Evolutionary conservation across 1,140 invertebrate species (phyloP).

Genomic region (Maconellicoccus hirsutus): DNA sequence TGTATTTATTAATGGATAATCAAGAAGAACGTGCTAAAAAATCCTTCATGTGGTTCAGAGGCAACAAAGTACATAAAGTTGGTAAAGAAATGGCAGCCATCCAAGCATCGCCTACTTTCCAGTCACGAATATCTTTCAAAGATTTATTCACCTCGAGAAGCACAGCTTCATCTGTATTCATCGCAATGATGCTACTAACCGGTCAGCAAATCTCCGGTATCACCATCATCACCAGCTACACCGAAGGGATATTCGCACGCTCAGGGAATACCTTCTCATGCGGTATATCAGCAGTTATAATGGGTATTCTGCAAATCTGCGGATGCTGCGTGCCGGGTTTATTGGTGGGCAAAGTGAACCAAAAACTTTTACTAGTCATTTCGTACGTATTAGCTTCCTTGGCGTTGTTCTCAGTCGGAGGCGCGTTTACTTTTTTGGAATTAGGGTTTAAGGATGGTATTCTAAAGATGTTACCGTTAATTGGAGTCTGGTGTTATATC

Average conservation of each 20-base stretch:
- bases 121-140: neutral
- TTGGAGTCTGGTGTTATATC: conserved; percentile 42
- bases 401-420: conserved; percentile 46
- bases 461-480: conserved; percentile 40
- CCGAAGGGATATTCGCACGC: conserved; percentile 52
- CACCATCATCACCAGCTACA: conserved; percentile 73
- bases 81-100: conserved; percentile 28
- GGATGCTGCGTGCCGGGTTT: conserved; percentile 53
- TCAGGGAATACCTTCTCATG: conserved; percentile 44
- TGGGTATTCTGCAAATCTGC: conserved; percentile 57
- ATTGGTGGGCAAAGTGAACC: conserved; percentile 58
- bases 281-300: conserved; percentile 52
- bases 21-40: conserved; percentile 39
- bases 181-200: conserved; percentile 64
- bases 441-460: conserved; percentile 29
- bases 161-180: conserved; percentile 47
- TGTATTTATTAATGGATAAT: conserved; percentile 47
- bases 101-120: conserved; percentile 24
- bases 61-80: conserved; percentile 39
- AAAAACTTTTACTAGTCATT: conserved; percentile 44
- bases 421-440: conserved; percentile 44
- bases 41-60: conserved; percentile 47
- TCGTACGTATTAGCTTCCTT: conserved; percentile 43
- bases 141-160: neutral
- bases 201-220: conserved; percentile 78